Evolutionary conservation across 2,888 invertebrate species (phyloP), one percentile per base, ranked within the genome.

Genomic region (Himalopsyche japonica): DNA sequence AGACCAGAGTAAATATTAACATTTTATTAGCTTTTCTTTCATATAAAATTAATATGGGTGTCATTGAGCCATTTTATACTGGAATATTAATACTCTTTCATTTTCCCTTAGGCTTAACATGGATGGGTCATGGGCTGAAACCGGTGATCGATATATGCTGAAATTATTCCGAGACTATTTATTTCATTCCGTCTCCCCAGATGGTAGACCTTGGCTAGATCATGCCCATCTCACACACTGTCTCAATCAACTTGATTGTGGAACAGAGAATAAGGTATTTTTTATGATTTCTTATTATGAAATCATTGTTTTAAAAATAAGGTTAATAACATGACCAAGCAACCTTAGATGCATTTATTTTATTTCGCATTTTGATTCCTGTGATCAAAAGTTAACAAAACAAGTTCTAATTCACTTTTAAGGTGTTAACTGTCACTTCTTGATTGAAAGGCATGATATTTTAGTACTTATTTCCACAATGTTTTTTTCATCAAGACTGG

Each of bases 151-250:
- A 82, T 99, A 99, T 92, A 97, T 99, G 96, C 93, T 99, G 91
- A 99, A 99, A 92, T 92, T 99, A 89, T 99, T 99, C 93, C 94
- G 99, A 86, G 99, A 99, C 92, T 98, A 98, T 90, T 93, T 99
- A 89, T 99, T 99, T 92, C 99, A 99, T 93, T 97, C 98, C 90
- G 97, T 98, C 87, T 95, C 96, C 20, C 95, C 96, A 86, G 98
- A 98, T 89, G 98, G 98, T 8, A 94, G 96, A 87, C 98, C 99
- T 0, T 99, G 98, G 98, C 91, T 99, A 86, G 99, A 99, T 92
- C 95, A 98, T 94, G 97, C 98, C 81, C 99, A 99, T 89, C 95
- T 99, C 87, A 95, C 98, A 79, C 95, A 97, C 90, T 97, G 97
- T 91, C 94, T 99, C 87, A 99, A 99, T 91, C 98, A 98, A 89